Percentiles rank a stretch among this genome's conserved stretches.
Evolutionary conservation across 2,113 vertebrate genomes (phyloP).

Genomic region (Athene noctua): DNA sequence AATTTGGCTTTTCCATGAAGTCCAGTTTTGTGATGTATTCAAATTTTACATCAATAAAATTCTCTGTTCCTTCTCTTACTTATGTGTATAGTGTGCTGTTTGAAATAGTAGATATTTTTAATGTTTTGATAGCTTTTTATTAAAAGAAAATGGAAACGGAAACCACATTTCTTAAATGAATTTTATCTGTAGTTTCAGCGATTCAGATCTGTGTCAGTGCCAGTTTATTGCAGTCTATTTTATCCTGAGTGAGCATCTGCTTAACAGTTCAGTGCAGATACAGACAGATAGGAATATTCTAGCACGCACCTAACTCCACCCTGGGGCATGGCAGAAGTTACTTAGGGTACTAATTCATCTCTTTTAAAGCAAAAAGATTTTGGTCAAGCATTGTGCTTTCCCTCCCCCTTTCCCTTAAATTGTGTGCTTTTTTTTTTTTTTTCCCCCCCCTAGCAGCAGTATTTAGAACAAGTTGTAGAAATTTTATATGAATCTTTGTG

Average conservation of each 20-base stretch:
- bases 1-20: not conserved
- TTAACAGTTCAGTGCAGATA: conserved; percentile 48
- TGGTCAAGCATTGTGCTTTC: not conserved
- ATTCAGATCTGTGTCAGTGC: conserved; percentile 33
- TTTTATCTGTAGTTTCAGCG: conserved; percentile 23
- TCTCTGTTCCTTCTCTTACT: not conserved
- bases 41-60: not conserved
- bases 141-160: conserved; percentile 62
- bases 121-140: conserved; percentile 36
- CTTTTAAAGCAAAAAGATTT: not conserved
- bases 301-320: not conserved
- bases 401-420: not conserved
- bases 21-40: not conserved
- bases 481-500: not conserved
- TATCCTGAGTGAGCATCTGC: conserved; percentile 39
- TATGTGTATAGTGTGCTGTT: not conserved
- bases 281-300: conserved; percentile 4
- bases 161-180: conserved; percentile 33
- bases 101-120: conserved; percentile 34
- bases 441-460: not conserved
- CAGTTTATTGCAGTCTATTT: conserved; percentile 39
- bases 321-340: conserved; percentile 11
- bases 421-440: not conserved
- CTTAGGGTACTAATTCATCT: not conserved
- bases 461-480: conserved; percentile 6